Conservation (phyloP, 2,113 vertebrate species). For the Riparia riparia region DNA sequence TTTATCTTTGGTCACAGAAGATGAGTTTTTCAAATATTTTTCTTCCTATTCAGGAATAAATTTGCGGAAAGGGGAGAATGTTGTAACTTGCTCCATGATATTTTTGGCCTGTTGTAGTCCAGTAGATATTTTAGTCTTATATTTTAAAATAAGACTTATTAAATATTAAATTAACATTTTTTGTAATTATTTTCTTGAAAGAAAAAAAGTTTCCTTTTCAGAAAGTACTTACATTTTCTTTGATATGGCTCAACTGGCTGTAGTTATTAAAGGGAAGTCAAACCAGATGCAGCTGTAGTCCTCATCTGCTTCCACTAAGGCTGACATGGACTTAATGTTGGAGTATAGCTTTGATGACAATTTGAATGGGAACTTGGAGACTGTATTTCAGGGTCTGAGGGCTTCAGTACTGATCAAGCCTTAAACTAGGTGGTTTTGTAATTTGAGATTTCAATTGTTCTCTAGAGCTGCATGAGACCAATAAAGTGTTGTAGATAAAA, state of each 20-base stretch:
- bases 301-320: constrained; percentile 68
- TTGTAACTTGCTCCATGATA: background rate
- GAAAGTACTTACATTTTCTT: constrained; percentile 33
- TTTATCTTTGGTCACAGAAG: background rate
- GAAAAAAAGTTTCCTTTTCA: constrained; percentile 24
- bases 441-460: constrained; percentile 57
- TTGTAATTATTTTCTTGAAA: constrained; percentile 14
- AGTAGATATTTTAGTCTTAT: background rate
- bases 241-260: constrained; percentile 15
- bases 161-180: constrained; percentile 13
- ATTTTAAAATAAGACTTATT: background rate
- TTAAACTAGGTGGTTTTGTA: constrained; percentile 59
- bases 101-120: background rate
- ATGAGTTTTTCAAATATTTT: background rate
- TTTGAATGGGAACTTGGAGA: constrained; percentile 62
- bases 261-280: constrained; percentile 40
- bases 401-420: constrained; percentile 11
- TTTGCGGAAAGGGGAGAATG: background rate
- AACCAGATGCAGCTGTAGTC: constrained; percentile 37
- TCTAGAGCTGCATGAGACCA: constrained; percentile 37
- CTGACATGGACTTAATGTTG: constrained; percentile 49
- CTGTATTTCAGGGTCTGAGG: constrained; percentile 37
- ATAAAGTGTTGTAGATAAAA: constrained; percentile 44
- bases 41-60: background rate
- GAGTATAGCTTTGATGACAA: constrained; percentile 64